Base-by-base conservation (phyloP, 2,888 invertebrate genomes). In the Biston betularia region DNA sequence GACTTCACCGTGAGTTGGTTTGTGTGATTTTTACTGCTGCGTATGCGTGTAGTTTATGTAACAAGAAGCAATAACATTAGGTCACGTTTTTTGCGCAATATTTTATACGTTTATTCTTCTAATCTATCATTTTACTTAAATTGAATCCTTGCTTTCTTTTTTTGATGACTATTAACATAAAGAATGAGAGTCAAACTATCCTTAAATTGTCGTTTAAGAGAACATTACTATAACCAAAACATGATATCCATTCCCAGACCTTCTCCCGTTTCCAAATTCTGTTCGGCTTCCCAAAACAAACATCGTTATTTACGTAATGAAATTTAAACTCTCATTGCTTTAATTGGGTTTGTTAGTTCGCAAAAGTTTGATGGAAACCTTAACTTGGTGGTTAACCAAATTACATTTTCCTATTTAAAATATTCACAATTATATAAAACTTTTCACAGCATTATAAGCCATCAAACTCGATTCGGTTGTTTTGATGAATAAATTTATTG, bases 271-370 rank as follows among this genome's bases (percentile, higher is more conserved):
- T 53, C 57, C 40, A 55, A 63, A 63, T 59, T 63, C n/a, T 61
- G 59, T 68, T 63, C 46, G 40, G 53, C 46, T 50, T 61, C 45
- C 66, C 63, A 71, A 65, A 65, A 68, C 67, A 68, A 67, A 72
- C 67, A 63, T 63, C 59, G 63, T 69, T 67, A 65, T 70, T 69
- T 67, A 61, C 60, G 65, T 67, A 69, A 68, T 65, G 38, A 68
- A 69, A 69, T 72, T 67, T 65, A 58, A 65, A 70, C 59, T 54
- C 57, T 63, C 70, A 67, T 70, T 71, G 71, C 71, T 73, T 63
- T 71, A 73, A 73, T 70, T 67, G 63, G 66, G 65, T 71, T 74
- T 71, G 72, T 67, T 68, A 62, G 65, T 72, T 68, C 42, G 59
- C 53, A 60, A 65, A 71, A 71, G 68, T 74, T 74, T 69, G 68